Conservation (phyloP, 2,888 invertebrate genomes). For the Polymixis lichenea region DNA sequence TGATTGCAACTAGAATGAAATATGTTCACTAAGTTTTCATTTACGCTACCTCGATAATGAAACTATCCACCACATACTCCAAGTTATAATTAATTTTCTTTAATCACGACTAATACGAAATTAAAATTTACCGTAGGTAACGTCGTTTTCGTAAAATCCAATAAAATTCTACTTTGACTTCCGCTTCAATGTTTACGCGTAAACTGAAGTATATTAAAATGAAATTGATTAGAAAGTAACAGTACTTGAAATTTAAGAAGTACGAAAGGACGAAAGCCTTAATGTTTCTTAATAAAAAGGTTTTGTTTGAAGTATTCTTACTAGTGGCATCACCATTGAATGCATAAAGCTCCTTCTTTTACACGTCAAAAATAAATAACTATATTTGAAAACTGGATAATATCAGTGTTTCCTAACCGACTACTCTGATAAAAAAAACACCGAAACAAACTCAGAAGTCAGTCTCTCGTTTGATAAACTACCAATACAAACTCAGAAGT, state of each 20-base stretch:
- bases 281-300: neutral
- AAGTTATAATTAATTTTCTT: neutral
- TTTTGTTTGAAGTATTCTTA: neutral
- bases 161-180: slow-evolving; percentile 15
- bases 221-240: neutral
- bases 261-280: neutral
- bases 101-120: neutral
- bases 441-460: neutral
- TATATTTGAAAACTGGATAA: neutral
- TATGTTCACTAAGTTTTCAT: neutral
- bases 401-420: neutral
- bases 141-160: slow-evolving; percentile 1
- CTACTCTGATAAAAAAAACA: neutral
- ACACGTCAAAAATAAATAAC: neutral
- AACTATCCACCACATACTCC: neutral
- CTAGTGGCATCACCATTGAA: neutral
- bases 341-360: neutral
- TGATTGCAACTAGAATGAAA: neutral
- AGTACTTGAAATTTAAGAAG: neutral
- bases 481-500: neutral
- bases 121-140: neutral
- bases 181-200: neutral
- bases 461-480: neutral
- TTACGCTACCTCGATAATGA: neutral
- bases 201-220: neutral